Evolutionary conservation across 2,797 vertebrate species (phyloP), one percentile per base, ranked within the genome.

Genomic region (Melanotaenia boesemani): DNA sequence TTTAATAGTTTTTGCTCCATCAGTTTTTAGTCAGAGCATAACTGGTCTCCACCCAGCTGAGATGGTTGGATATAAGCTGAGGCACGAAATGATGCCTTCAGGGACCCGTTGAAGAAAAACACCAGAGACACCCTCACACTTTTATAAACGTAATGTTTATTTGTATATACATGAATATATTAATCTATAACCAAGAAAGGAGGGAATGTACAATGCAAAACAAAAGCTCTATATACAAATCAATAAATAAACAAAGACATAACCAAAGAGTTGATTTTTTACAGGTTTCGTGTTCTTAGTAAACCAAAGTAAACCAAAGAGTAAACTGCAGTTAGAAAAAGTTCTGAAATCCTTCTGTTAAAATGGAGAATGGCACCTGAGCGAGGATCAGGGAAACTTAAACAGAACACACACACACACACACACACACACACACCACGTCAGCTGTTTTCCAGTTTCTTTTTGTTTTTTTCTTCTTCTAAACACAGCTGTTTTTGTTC

Each of bases 71-170:
- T 26, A 26, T 26, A 26, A 26, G 28, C 28, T 28, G 4, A 28
- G 28, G 28, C 28, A 28, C 28, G 3, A 28, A 32, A 6, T 32
- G 32, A 37, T 9, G 36, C 36, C 10, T 37, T 11, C 36, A 37
- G 2, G 36, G 8, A 37, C 36, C 36, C 11, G 36, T 7, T 37
- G 8, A 11, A 71, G 18, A 66, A 2, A 18, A 55, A 69, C 22
- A 3, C 26, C 5, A 2, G 18, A 56, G 48, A 10, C 63, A 30
- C 18, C 34, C 0, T 65, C 72, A 79, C 73, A 86, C 80, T 89
- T 93, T 94, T 91, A 92, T 79, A 94, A 94, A 94, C 84, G 36
- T 92, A 89, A 93, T 93, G 93, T 95, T 95, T 94, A 94, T 93
- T 94, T 67, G 24, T 94, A 93, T 94, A 87, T 93, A 94, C 92